phyloP scores from a whole-genome alignment of 2,113 vertebrate genomes.

The Reinhardtius hippoglossoides region DNA sequence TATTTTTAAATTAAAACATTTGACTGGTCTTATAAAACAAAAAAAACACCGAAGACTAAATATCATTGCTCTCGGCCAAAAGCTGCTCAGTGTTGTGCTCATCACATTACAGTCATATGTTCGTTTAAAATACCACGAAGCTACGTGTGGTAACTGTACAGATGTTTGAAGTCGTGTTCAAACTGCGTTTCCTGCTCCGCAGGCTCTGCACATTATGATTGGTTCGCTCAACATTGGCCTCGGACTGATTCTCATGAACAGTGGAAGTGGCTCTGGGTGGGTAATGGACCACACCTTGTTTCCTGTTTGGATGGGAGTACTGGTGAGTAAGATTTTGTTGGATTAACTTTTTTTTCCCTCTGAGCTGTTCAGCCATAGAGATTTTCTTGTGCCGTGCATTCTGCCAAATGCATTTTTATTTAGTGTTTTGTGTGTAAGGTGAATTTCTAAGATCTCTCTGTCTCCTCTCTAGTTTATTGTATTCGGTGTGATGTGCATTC shows the following conservation, averaged over 20 bases:
- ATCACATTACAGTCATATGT: too few species aligned
- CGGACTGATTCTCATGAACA: rapidly evolving
- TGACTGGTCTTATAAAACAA: too few species aligned
- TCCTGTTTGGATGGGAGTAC: conserved; percentile 59
- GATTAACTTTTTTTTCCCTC: background rate
- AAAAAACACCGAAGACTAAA: too few species aligned
- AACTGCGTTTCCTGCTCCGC: conserved; percentile 12
- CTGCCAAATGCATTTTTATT: background rate
- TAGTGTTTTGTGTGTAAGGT: background rate
- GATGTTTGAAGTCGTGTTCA: background rate
- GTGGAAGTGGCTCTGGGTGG: rapidly evolving
- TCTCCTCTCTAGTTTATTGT: conserved; percentile 61
- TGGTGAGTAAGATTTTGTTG: conserved; percentile 59
- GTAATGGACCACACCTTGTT: rapidly evolving
- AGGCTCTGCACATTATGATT: conserved; percentile 76
- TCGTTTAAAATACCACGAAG: too few species aligned
- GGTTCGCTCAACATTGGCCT: conserved; percentile 70
- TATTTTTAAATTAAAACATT: too few species aligned
- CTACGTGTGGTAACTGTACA: too few species aligned
- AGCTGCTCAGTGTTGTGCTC: too few species aligned
- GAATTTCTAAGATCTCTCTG: background rate
- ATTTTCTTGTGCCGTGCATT: too few species aligned
- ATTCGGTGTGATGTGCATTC: conserved; percentile 64
- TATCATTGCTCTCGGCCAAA: too few species aligned
- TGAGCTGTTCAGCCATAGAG: too few species aligned